Percentiles rank a stretch among this genome's conserved stretches.
phyloP scores from a whole-genome alignment of 2,888 invertebrate genomes.

The Pristionchus japonicus region DNA sequence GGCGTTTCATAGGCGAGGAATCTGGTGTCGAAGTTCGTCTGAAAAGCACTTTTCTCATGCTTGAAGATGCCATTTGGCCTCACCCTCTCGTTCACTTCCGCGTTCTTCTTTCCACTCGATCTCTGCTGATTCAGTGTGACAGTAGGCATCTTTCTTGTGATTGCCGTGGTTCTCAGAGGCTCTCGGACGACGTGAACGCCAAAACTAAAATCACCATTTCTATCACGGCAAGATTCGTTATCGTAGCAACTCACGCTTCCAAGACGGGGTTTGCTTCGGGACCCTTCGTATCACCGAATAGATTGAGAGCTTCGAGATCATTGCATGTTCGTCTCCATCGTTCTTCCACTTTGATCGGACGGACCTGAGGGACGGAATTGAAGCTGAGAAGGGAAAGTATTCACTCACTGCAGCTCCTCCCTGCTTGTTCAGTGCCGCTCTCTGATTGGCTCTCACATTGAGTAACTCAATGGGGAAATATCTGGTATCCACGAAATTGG shows the following conservation, averaged over 20 bases:
- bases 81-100: neutral
- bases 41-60: neutral
- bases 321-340: neutral
- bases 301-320: neutral
- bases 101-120: neutral
- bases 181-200: neutral
- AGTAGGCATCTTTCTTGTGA: neutral
- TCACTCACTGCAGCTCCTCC: neutral
- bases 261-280: neutral
- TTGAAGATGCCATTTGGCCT: neutral
- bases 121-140: neutral
- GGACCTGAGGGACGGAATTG: neutral
- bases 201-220: neutral
- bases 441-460: neutral
- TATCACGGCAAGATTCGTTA: neutral
- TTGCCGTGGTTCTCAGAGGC: neutral
- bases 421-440: slow-evolving; percentile 16
- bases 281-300: neutral
- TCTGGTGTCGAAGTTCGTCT: neutral
- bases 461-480: slow-evolving; percentile 38
- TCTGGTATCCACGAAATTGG: neutral
- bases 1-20: neutral
- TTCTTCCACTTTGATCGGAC: neutral
- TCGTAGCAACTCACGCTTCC: neutral
- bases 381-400: neutral